phyloP scores from a whole-genome alignment of 2,113 vertebrate genomes.

The Cynoglossus semilaevis region DNA sequence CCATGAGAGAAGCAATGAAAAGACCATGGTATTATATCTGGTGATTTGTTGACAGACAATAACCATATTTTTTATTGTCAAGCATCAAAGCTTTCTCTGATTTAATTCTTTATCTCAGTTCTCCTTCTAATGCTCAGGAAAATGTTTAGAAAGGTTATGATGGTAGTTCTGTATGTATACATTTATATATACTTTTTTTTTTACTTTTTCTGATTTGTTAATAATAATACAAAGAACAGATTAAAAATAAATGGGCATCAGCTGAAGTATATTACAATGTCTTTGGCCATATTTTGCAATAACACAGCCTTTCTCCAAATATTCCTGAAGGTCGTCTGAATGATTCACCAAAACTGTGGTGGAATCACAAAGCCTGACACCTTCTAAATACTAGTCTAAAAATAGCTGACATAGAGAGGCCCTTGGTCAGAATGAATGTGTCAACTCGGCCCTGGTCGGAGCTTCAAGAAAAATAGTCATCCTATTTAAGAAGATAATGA shows the following conservation, averaged over 20 bases:
- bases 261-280: neutral
- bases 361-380: slow-evolving; percentile 40
- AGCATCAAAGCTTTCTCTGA: too few relatives aligned
- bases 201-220: too few relatives aligned
- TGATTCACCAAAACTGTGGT: slow-evolving; percentile 27
- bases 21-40: slow-evolving; percentile 21
- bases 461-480: slow-evolving; percentile 1
- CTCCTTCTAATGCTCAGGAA: too few relatives aligned
- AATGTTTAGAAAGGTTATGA: too few relatives aligned
- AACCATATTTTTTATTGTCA: too few relatives aligned
- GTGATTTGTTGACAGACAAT: too few relatives aligned
- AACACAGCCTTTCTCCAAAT: slow-evolving; percentile 15
- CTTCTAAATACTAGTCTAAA: slow-evolving; percentile 36
- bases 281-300: neutral
- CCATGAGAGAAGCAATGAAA: slow-evolving; percentile 30
- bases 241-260: too few relatives aligned
- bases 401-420: slow-evolving; percentile 27
- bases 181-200: too few relatives aligned
- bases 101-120: too few relatives aligned
- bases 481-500: neutral
- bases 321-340: slow-evolving; percentile 40
- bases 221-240: too few relatives aligned
- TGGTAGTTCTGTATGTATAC: too few relatives aligned
- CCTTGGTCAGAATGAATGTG: slow-evolving; percentile 5
- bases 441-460: slow-evolving; percentile 1